These are phyloP conservation scores for Ephestia elutella DNA, from an alignment of 1,140 invertebrate species.

Conservation along the genomic window DNA sequence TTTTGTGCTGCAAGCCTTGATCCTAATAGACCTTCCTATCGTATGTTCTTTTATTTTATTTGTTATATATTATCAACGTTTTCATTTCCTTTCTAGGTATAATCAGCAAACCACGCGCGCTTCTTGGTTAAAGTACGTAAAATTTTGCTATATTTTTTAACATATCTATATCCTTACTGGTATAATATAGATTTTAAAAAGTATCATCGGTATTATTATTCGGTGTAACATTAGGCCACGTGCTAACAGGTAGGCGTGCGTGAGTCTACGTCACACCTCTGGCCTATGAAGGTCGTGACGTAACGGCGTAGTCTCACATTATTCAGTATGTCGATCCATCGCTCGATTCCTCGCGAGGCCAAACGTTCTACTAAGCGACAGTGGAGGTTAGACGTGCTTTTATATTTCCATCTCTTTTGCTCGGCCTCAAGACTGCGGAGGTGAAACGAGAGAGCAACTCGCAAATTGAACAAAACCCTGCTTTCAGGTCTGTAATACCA, in stretches of 20 bases:
- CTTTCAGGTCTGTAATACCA: conserved; percentile 9
- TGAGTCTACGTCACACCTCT: conserved; percentile 48
- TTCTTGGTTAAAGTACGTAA: conserved; percentile 69
- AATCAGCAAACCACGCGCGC: conserved; percentile 67
- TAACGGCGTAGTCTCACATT: conserved; percentile 47
- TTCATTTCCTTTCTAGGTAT: conserved; percentile 70
- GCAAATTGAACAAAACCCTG: conserved; percentile 20
- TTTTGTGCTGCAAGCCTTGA: conserved; percentile 54
- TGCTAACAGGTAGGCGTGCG: conserved; percentile 48
- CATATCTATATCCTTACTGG: too few species aligned
- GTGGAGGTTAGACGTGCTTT: conserved; percentile 29
- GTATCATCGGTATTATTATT: conserved; percentile 14
- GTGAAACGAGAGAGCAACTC: conserved; percentile 7
- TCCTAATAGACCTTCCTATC: conserved; percentile 51
- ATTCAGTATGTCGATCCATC: conserved; percentile 50
- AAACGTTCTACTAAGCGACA: conserved; percentile 36
- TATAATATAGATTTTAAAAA: conserved; percentile 8
- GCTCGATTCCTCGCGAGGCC: conserved; percentile 56
- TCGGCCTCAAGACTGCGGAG: conserved; percentile 24
- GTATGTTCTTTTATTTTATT: conserved; percentile 34
- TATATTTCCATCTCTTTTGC: conserved; percentile 32
- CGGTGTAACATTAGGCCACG: conserved; percentile 37
- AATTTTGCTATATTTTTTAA: conserved; percentile 33
- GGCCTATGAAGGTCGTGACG: conserved; percentile 64
- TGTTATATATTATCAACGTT: conserved; percentile 44